Conservation (phyloP, 2,888 invertebrate genomes). For the Acleris cristana region DNA sequence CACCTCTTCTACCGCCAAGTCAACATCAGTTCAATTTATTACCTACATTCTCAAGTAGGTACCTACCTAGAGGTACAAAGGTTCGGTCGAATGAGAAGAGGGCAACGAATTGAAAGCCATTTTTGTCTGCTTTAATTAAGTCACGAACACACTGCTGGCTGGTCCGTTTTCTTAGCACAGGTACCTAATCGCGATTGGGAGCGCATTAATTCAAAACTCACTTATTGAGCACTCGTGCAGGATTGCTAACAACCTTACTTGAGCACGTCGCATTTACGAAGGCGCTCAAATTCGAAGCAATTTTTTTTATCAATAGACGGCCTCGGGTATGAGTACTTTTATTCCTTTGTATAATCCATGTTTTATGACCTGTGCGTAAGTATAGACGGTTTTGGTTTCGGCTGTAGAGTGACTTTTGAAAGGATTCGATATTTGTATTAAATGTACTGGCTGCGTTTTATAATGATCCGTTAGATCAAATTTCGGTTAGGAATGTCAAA, state of each 20-base stretch:
- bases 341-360: constrained; percentile 8
- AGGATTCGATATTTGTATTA: too few species aligned
- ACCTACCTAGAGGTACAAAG: constrained; percentile 15
- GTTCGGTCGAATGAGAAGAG: constrained; percentile 25
- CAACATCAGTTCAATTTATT: constrained; percentile 33
- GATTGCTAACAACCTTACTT: constrained; percentile 63
- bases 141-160: constrained; percentile 45
- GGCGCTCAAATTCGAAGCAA: constrained; percentile 32
- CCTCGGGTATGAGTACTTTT: constrained; percentile 36
- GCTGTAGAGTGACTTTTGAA: too few species aligned
- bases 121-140: constrained; percentile 39
- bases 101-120: constrained; percentile 32
- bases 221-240: constrained; percentile 52
- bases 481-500: too few species aligned
- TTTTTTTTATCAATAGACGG: constrained; percentile 25
- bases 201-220: constrained; percentile 70
- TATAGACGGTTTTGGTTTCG: neutral
- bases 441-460: too few species aligned
- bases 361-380: constrained; percentile 2
- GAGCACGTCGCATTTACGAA: constrained; percentile 59
- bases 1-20: neutral
- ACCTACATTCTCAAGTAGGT: constrained; percentile 10
- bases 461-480: too few species aligned
- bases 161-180: constrained; percentile 48
- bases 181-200: constrained; percentile 68